Evolutionary conservation across 1,140 invertebrate genomes (phyloP).

Genomic region (Drosophila yakuba): DNA sequence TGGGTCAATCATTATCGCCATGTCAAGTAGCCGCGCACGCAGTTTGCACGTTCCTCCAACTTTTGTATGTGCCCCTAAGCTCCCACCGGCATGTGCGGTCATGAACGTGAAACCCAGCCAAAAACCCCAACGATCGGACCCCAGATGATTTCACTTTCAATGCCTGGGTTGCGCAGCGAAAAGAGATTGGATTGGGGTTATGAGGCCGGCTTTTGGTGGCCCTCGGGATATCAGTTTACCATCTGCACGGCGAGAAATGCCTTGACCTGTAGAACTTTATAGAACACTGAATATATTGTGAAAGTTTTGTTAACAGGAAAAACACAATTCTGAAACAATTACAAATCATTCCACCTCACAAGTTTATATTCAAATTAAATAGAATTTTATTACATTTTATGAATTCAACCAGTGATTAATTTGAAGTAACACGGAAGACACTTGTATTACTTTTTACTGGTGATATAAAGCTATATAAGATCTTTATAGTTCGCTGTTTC

Average conservation of each 20-base stretch:
- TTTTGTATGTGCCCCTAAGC: constrained; percentile 50
- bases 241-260: constrained; percentile 10
- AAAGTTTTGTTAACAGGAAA: not conserved
- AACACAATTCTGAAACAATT: too few relatives aligned
- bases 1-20: constrained; percentile 81
- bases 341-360: too few relatives aligned
- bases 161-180: constrained; percentile 54
- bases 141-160: constrained; percentile 76
- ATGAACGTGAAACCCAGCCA: constrained; percentile 35
- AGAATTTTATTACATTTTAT: too few relatives aligned
- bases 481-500: not conserved
- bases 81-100: constrained; percentile 40
- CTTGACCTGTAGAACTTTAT: too few relatives aligned
- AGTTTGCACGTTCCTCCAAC: constrained; percentile 68
- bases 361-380: too few relatives aligned
- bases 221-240: constrained; percentile 60
- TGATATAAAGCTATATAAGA: too few relatives aligned
- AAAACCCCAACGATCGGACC: constrained; percentile 6
- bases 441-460: too few relatives aligned
- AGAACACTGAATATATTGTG: not conserved
- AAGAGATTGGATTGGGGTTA: constrained; percentile 70
- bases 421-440: too few relatives aligned
- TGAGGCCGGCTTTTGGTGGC: constrained; percentile 39
- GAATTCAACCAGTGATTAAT: too few relatives aligned
- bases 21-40: constrained; percentile 75